Evolutionary conservation across 2,113 vertebrate species (phyloP), one percentile per base, ranked within the genome.

Genomic region (Dolichallabes microphthalmus): DNA sequence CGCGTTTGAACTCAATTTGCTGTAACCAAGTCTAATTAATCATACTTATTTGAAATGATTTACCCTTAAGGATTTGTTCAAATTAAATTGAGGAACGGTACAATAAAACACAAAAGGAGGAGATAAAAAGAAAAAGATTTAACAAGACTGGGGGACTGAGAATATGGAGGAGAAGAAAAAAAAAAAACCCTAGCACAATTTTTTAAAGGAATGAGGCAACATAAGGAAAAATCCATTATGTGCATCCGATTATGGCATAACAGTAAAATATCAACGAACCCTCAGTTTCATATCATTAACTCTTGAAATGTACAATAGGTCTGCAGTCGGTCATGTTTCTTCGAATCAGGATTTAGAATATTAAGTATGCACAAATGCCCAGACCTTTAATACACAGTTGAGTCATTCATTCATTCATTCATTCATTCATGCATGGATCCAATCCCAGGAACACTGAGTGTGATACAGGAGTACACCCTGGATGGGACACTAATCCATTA

Each of bases 1-100:
- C 20, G 19, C 8, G 27, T 19, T 77, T 78, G 27, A 58, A 78
- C 76, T 78, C 76, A 78, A 78, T 78, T 78, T 82, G 50, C 81
- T 82, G 64, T 71, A 57, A 58, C 27, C 66, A 57, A 32, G 20
- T 58, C 66, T 82, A 71, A 82, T 82, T 82, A 82, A 82, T 82
- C 81, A 35, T 30, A 58, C 81, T 73, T 82, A 55, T 69, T 68
- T 69, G 7, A 82, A 82, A 27, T 81, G 79, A 81, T 66, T 82
- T 82, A 53, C 10, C 81, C 50, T 58, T 57, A n/a, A 82, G 81
- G 64, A 71, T 57, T 71, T 52, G 64, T 58, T 82, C 9, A 39
- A 82, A 57, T 82, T 82, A 58, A 57, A 71, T 19, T 73, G 30
- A 58, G n/a, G 52, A 39, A 50, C 11, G 7, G 6, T 4, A 39